Base-by-base conservation (phyloP, 2,888 invertebrate species). In the Eilema caniola region DNA sequence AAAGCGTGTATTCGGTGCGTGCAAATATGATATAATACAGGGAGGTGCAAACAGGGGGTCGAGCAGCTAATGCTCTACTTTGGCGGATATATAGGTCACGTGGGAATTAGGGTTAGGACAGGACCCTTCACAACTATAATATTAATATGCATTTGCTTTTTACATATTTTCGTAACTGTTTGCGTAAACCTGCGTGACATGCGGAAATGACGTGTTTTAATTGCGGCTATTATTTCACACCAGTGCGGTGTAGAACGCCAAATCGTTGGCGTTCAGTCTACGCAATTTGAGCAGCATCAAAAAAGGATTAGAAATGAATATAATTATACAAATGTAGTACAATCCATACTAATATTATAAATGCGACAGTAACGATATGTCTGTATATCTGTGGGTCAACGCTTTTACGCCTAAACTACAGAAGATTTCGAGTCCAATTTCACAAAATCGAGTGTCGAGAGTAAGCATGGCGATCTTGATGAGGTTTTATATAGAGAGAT, bases 11-110 rank as follows among this genome's bases (percentile, higher is more conserved):
- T 81, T 75, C 65, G 68, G 71, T 77, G 72, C 77, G 78, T 78
- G 81, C 76, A 78, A 81, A 81, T 79, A 81, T 82, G 70, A 81
- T 78, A 84, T 83, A 79, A 83, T 84, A 85, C 83, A 80, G 79
- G 78, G 74, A 83, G 83, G 83, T 85, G 88, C 87, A 89, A 90
- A 91, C 88, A 90, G 75, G 85, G 90, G 90, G 89, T 80, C 82
- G 83, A 86, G 85, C 86, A 84, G 85, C 87, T 88, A 87, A 89
- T 87, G 90, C 86, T 87, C 90, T 85, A 88, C 89, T 91, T 90
- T 87, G 87, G 85, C 82, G 83, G 86, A 89, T 92, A 92, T 92
- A 92, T 91, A 88, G 85, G 88, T 86, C 89, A 85, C 86, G 84
- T 76, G 89, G 88, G 88, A 88, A 90, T 89, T 88, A 86, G 86